Evolutionary conservation across 53 echinoderm and acorn worm species (phyloP).

Genomic region (Echinarachnius parma): DNA sequence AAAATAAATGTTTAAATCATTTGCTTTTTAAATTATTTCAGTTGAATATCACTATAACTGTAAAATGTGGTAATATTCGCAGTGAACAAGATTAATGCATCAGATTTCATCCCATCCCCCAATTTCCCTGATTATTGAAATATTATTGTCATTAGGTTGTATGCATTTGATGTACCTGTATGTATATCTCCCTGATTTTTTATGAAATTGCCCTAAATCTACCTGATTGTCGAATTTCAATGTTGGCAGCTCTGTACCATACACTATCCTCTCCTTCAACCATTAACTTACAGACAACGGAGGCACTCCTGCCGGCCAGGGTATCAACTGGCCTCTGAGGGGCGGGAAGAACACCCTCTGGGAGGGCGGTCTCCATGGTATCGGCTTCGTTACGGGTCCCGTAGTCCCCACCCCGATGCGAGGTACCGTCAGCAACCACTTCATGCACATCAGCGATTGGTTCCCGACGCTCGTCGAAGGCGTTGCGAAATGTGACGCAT

Average conservation of each 20-base stretch:
- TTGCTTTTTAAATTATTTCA: no score
- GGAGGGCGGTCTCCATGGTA: slow-evolving; percentile 90
- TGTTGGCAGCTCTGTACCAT: no score
- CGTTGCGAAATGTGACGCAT: slow-evolving; percentile 53
- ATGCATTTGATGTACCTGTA: no score
- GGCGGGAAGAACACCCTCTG: slow-evolving; percentile 76
- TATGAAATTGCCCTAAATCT: neutral
- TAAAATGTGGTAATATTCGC: no score
- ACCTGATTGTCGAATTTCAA: no score
- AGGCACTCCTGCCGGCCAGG: slow-evolving; percentile 57
- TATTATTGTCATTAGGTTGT: no score
- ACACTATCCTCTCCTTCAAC: neutral
- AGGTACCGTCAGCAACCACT: slow-evolving; percentile 60
- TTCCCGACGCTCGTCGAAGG: slow-evolving; percentile 91
- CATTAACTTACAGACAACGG: slow-evolving; percentile 71
- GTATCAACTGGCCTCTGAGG: slow-evolving; percentile 91
- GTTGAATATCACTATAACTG: no score
- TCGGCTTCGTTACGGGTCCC: slow-evolving; percentile 78
- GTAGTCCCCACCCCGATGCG: slow-evolving; percentile 52
- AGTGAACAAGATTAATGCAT: no score
- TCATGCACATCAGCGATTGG: slow-evolving; percentile 97
- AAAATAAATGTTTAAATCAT: no score
- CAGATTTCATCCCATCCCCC: no score
- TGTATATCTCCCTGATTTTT: neutral
- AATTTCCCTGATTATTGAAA: no score